Evolutionary conservation across 2,113 vertebrate genomes (phyloP).

Genomic region (Pithys albifrons): DNA sequence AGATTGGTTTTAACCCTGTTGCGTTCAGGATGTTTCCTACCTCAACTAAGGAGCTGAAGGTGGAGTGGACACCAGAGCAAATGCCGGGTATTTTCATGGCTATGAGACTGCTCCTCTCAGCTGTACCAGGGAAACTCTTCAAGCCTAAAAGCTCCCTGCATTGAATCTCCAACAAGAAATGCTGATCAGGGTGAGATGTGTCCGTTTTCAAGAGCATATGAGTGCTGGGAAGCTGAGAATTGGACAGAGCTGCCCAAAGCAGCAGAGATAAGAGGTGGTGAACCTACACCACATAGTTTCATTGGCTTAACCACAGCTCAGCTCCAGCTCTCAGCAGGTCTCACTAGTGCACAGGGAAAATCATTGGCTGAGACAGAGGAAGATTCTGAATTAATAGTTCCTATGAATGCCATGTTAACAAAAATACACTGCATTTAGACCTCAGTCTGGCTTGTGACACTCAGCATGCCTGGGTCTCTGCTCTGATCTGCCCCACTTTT

Average conservation of each 20-base stretch:
- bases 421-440: neutral
- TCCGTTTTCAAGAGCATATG: neutral
- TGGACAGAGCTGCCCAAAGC: neutral
- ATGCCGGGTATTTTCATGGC: neutral
- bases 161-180: neutral
- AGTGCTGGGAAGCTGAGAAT: neutral
- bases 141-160: neutral
- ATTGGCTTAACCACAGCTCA: accelerated
- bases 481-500: neutral
- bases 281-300: accelerated
- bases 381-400: neutral
- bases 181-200: neutral
- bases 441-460: neutral
- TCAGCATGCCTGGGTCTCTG: neutral
- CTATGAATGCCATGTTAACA: neutral
- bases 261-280: neutral
- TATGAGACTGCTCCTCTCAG: neutral
- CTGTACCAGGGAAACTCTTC: neutral
- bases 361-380: neutral
- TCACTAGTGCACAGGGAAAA: neutral
- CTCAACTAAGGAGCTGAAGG: neutral
- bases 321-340: neutral
- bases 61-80: neutral
- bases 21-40: constrained; percentile 11
- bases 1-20: constrained; percentile 64